Evolutionary conservation across 2,888 invertebrate genomes (phyloP).

Genomic region (Zelleria hepariella): DNA sequence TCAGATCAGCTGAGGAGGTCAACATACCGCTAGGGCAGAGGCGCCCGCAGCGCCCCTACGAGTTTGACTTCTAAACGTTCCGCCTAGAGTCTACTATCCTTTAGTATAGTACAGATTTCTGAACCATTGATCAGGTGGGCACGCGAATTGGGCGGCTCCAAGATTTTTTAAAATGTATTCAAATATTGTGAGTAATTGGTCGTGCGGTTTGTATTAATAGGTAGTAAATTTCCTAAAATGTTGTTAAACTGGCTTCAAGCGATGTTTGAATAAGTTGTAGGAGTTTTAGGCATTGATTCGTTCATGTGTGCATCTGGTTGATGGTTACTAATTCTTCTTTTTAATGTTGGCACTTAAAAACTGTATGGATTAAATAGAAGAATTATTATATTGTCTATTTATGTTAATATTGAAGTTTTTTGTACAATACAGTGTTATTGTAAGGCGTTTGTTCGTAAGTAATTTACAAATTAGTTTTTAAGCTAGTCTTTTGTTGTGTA

Average conservation of each 20-base stretch:
- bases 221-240: too few relatives aligned
- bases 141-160: not conserved
- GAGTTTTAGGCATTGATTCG: too few relatives aligned
- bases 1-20: constrained; percentile 88
- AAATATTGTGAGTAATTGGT: too few relatives aligned
- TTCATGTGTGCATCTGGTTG: too few relatives aligned
- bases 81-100: not conserved
- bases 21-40: constrained; percentile 88
- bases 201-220: too few relatives aligned
- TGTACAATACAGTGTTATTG: constrained; percentile 41
- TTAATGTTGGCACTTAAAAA: not conserved
- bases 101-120: not conserved
- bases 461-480: constrained; percentile 69
- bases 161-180: not conserved
- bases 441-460: constrained; percentile 15
- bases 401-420: constrained; percentile 44
- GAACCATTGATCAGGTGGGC: not conserved
- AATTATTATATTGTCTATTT: not conserved
- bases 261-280: too few relatives aligned
- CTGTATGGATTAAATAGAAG: constrained; percentile 12
- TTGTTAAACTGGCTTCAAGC: too few relatives aligned
- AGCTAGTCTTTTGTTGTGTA: constrained; percentile 63
- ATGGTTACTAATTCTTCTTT: not conserved
- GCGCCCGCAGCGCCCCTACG: constrained; percentile 74
- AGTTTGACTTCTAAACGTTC: constrained; percentile 53